These are phyloP conservation scores for Ariopsis seemanni DNA, from an alignment of 2,113 vertebrate species.

Conservation along the genomic window DNA sequence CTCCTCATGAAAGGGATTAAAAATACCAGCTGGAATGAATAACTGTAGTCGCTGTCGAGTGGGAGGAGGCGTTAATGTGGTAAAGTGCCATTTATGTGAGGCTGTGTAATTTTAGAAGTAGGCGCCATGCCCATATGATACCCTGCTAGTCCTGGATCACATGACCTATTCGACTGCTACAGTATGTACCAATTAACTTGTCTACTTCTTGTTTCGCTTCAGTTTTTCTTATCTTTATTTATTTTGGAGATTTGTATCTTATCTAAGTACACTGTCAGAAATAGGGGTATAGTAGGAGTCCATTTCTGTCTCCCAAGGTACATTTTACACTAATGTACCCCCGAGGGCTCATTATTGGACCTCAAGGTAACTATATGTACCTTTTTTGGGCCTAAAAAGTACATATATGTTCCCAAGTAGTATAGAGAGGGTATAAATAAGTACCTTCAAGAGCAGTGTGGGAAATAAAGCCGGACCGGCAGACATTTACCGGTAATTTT, in stretches of 20 bases:
- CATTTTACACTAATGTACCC: too few relatives aligned
- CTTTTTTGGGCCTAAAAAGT: too few relatives aligned
- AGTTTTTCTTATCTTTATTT: not conserved
- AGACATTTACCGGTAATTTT: too few relatives aligned
- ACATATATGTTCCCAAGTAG: too few relatives aligned
- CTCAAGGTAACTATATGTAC: too few relatives aligned
- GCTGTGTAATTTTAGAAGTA: constrained; percentile 22
- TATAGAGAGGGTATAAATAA: too few relatives aligned
- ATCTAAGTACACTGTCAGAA: not conserved
- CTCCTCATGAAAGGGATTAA: constrained; percentile 35
- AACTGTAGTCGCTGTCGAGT: constrained; percentile 22
- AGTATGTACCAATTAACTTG: constrained; percentile 35
- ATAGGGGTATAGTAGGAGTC: too few relatives aligned
- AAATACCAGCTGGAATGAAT: constrained; percentile 44
- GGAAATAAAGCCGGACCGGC: too few relatives aligned
- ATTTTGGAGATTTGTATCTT: not conserved
- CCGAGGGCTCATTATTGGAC: too few relatives aligned
- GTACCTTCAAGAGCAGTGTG: too few relatives aligned
- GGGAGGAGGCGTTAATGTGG: constrained; percentile 29
- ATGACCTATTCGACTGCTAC: not conserved
- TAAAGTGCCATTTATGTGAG: constrained; percentile 25
- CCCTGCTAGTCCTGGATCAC: constrained; percentile 12
- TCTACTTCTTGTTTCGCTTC: constrained; percentile 2
- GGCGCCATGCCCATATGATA: constrained; percentile 5
- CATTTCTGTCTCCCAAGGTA: too few relatives aligned